Base-by-base conservation (phyloP, 2,888 invertebrate species). In the Desoria tigrina region DNA sequence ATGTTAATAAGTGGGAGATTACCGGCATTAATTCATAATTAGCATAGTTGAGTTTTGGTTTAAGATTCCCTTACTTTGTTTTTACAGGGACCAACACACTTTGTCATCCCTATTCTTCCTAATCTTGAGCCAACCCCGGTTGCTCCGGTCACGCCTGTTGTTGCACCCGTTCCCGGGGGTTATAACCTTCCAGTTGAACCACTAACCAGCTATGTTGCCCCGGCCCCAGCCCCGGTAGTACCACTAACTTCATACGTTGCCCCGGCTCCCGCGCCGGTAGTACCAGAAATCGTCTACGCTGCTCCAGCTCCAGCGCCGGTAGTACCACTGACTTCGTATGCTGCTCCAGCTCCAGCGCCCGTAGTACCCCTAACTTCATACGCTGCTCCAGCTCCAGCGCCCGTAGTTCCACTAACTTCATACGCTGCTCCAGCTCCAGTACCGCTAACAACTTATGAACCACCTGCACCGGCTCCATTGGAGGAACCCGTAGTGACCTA, bases 391-490 rank as follows among this genome's bases (percentile, higher is more conserved):
- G 24, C 53, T 23, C 18, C 49, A 49, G 9, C 39, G 9, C 39
- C 39, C 39, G 9, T 16, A 39, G 9, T 16, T 16, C 39, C 39
- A 39, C 39, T 16, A 39, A 9, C 39, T 39, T 9, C 55, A n/a
- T 63, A 56, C 23, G 53, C 37, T n/a, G 53, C 49, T 49, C 66
- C 59, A 51, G 53, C 37, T 24, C 26, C 66, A 45, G 42, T 58
- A 28, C 58, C 62, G 26, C 18, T 49, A 21, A 18, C 7, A 39
- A 16, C 39, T 11, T 23, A 18, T 26, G 6, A 24, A 7, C 4
- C 24, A 16, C n/a, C n/a, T n/a, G n/a, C n/a, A n/a, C n/a, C n/a
- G 7, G 7, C 7, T 6, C 49, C 49, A 49, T 6, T 6, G n/a
- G 9, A 6, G 6, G 7, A 6, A n/a, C n/a, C n/a, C n/a, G n/a